Evolutionary conservation across 2,113 vertebrate genomes (phyloP).

Genomic region (Hydrolagus affinis): DNA sequence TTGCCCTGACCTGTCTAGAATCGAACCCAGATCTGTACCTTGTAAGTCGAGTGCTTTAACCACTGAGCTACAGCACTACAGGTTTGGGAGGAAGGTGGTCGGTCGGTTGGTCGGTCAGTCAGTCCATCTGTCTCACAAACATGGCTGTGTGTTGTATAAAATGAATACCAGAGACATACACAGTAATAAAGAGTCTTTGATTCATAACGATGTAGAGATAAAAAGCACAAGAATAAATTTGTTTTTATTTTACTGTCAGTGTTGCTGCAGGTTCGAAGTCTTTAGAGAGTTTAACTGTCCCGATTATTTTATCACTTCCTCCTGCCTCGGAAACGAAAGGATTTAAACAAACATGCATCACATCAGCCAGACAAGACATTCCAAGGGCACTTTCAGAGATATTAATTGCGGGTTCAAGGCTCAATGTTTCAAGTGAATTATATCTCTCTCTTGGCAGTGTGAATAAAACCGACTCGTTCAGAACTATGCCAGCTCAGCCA

Average conservation of each 20-base stretch:
- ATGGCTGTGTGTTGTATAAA: neutral
- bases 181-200: neutral
- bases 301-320: neutral
- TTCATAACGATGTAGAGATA: neutral
- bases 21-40: too few species aligned
- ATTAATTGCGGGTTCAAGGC: neutral
- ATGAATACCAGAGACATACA: neutral
- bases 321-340: neutral
- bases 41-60: too few species aligned
- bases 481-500: neutral
- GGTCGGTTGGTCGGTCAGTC: too few species aligned
- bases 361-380: too few species aligned
- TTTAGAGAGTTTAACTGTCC: neutral
- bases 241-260: neutral
- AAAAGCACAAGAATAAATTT: neutral
- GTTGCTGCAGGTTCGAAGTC: neutral
- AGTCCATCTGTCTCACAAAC: too few species aligned
- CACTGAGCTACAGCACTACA: too few species aligned
- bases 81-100: too few species aligned
- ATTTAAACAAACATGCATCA: neutral
- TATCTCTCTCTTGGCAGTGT: too few species aligned
- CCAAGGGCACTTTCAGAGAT: neutral
- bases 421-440: slow-evolving; percentile 6
- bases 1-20: too few species aligned
- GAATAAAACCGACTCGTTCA: neutral